Percentiles rank a stretch among this genome's conserved stretches.
Evolutionary conservation across 2,113 vertebrate genomes (phyloP).

Genomic region (Xyrauchen texanus): DNA sequence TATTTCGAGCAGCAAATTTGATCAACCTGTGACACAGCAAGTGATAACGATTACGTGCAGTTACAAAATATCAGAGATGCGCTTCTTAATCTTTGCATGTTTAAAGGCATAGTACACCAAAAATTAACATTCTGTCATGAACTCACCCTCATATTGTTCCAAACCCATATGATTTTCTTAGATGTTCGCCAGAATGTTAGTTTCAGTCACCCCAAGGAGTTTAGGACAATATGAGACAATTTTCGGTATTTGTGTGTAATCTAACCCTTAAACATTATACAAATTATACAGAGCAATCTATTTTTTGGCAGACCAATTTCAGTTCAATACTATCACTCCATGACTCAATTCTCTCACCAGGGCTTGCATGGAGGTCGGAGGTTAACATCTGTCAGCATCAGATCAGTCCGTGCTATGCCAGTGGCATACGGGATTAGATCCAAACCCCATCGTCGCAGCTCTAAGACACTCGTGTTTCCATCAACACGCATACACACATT

Average conservation of each 20-base stretch:
- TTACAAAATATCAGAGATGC: background rate
- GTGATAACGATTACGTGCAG: constrained; percentile 41
- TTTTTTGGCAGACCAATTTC: background rate
- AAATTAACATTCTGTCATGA: too few relatives aligned
- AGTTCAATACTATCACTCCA: background rate
- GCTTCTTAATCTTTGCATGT: background rate
- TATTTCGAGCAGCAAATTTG: background rate
- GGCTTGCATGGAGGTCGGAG: constrained; percentile 21
- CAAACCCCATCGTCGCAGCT: constrained; percentile 9
- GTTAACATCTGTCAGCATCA: constrained; percentile 41
- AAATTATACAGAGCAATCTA: too few relatives aligned
- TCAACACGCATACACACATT: background rate
- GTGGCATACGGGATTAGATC: constrained; percentile 34
- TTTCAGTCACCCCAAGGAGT: too few relatives aligned
- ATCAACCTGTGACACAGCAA: constrained; percentile 19
- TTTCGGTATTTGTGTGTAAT: too few relatives aligned
- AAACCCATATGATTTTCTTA: too few relatives aligned
- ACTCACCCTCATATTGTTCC: too few relatives aligned
- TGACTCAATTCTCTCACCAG: too few relatives aligned
- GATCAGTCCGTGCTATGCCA: background rate
- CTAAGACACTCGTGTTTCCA: constrained; percentile 26
- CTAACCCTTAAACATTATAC: too few relatives aligned
- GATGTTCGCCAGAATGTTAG: too few relatives aligned
- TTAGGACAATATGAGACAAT: too few relatives aligned
- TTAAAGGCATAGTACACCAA: too few relatives aligned